Evolutionary conservation across 2,797 vertebrate genomes (phyloP), one percentile per base, ranked within the genome.

Genomic region (Dryobates pubescens): DNA sequence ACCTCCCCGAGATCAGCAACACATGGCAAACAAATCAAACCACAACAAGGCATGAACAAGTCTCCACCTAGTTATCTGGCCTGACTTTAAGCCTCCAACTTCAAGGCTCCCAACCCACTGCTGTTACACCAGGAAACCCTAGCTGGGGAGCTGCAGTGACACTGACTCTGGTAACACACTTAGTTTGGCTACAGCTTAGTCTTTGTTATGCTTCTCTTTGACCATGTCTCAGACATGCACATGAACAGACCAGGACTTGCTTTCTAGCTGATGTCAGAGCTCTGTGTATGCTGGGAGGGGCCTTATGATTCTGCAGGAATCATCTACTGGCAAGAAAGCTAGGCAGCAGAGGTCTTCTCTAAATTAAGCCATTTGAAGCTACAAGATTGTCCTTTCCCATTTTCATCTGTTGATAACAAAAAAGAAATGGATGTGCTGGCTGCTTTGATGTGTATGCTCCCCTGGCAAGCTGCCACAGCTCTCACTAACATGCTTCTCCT

Each of bases 401-500:
- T 92, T 92, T 64, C 54, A 74, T 56, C 54, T 56, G 30, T 36
- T 67, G 57, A 57, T 45, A 90, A 61, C 49, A 59, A 43, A 72
- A 80, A 86, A 56, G 70, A 89, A 86, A 89, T 23, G 13, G 76
- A 51, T 79, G 80, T n/a, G 45, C 57, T 57, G 1, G 0, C 32
- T 27, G 36, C 85, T 92, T 88, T 84, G 89, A 83, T 19, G 65
- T 53, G 62, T 57, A 15, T 2, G 64, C n/a, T 90, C 17, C 19
- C 43, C 70, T 69, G 76, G 68, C 84, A 88, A 85, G 49, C 72
- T 68, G 84, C 84, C 93, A 85, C 70, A 53, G 81, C 65, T 73
- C 30, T 10, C 24, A 38, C 56, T 57, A 43, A 57, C 1, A 4
- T 32, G 19, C 43, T 73, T 53, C 85, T 90, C 68, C 27, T 49